These are phyloP conservation scores for Eurytoma adleriae DNA, from an alignment of 2,888 invertebrate genomes.

Conservation along the genomic window DNA sequence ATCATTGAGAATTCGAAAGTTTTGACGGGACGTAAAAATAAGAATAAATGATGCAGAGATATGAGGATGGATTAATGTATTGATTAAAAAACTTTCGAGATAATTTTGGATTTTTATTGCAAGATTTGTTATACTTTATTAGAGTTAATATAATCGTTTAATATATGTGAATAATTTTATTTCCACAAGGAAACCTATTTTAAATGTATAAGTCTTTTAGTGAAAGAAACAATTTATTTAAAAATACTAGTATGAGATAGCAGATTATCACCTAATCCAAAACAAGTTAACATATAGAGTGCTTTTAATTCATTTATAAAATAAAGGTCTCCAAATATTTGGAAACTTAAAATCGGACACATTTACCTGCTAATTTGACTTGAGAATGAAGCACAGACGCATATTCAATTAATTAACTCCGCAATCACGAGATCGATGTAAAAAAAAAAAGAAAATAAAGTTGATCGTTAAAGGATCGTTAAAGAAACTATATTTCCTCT, in stretches of 20 bases:
- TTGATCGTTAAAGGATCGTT: conserved; percentile 6
- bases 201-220: too few species aligned
- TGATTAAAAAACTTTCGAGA: conserved; percentile 11
- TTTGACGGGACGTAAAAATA: background rate
- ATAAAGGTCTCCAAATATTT: background rate
- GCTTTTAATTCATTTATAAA: conserved; percentile 26
- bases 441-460: conserved; percentile 53
- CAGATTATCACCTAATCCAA: background rate
- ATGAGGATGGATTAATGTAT: conserved; percentile 1
- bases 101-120: background rate
- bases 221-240: too few species aligned
- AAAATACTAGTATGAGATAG: background rate
- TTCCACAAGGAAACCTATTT: background rate
- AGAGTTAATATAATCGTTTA: background rate
- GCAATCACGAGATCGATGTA: conserved; percentile 56
- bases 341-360: conserved; percentile 5
- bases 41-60: background rate
- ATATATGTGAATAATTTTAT: background rate
- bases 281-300: background rate
- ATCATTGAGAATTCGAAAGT: conserved; percentile 2
- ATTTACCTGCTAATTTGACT: conserved; percentile 60
- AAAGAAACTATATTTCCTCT: background rate
- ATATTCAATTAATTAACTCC: conserved; percentile 60
- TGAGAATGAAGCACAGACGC: conserved; percentile 53
- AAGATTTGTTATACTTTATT: background rate